Conservation (phyloP, 2,888 invertebrate genomes). For the Oasisia sp. region DNA sequence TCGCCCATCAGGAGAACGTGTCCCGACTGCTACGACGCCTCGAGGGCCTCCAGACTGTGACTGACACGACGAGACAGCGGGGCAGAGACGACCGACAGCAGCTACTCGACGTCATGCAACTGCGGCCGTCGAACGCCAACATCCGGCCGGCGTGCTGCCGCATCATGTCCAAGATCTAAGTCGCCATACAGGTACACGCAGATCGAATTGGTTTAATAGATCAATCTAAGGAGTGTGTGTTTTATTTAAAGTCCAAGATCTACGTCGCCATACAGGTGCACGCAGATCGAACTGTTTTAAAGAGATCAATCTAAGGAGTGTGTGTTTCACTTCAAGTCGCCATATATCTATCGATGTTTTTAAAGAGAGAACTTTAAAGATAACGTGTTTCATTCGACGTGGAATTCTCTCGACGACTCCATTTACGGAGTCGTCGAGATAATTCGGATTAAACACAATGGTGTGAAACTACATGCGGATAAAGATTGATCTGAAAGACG, state of each 20-base stretch:
- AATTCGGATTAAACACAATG: too few species aligned
- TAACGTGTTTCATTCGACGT: neutral
- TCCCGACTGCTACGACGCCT: neutral
- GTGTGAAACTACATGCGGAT: too few species aligned
- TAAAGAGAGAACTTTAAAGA: too few species aligned
- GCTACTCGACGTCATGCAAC: neutral
- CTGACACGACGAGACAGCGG: neutral
- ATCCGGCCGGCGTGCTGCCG: neutral
- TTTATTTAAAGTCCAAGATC: neutral
- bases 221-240: too few species aligned
- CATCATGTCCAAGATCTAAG: conserved; percentile 4
- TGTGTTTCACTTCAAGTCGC: too few species aligned
- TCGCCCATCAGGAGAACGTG: neutral
- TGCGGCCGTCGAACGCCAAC: neutral
- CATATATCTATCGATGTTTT: too few species aligned
- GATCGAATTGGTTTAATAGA: too few species aligned
- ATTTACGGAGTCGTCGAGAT: too few species aligned
- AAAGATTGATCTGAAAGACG: too few species aligned
- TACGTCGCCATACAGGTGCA: neutral
- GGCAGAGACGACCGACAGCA: neutral
- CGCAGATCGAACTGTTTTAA: too few species aligned
- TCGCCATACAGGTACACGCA: neutral
- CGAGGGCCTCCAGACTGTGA: neutral
- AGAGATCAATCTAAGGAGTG: too few species aligned
- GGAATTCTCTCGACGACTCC: too few species aligned